Conservation (phyloP, 2,888 invertebrate genomes). For the Thereva unica region DNA sequence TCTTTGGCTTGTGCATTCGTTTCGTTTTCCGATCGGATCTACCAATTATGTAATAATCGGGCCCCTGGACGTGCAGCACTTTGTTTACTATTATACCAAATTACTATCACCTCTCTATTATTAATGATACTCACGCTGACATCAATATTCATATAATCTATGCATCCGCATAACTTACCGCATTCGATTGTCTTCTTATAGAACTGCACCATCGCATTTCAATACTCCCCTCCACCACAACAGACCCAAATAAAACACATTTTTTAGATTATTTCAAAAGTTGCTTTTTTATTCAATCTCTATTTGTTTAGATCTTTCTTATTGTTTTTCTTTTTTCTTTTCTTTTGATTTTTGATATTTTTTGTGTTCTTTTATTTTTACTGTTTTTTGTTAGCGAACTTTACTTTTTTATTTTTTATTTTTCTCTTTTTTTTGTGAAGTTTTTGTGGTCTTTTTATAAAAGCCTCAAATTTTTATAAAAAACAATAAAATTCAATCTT, state of each 20-base stretch:
- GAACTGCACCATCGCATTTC: no score
- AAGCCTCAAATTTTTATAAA: slow-evolving; percentile 32
- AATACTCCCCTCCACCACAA: no score
- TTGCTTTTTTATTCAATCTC: slow-evolving; percentile 20
- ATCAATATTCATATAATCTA: no score
- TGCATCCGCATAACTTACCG: no score
- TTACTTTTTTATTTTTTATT: slow-evolving; percentile 29
- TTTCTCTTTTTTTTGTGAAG: slow-evolving; percentile 31
- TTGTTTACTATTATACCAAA: no score
- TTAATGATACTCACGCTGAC: no score
- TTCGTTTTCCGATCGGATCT: no score
- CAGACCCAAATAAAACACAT: neutral
- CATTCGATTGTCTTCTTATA: no score
- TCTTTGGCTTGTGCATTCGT: no score
- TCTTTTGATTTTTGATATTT: slow-evolving; percentile 4
- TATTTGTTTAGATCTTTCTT: slow-evolving; percentile 8
- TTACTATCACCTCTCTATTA: no score
- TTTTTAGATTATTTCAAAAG: neutral
- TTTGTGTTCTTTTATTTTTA: slow-evolving; percentile 9
- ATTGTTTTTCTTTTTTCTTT: slow-evolving; percentile 14
- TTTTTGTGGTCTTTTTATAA: slow-evolving; percentile 34
- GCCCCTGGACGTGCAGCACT: no score
- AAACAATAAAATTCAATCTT: slow-evolving; percentile 30
- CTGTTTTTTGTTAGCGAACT: slow-evolving; percentile 6
- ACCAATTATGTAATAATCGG: no score